Evolutionary conservation across 2,888 invertebrate species (phyloP), one percentile per base, ranked within the genome.

Genomic region (Chymomyza caudatula): DNA sequence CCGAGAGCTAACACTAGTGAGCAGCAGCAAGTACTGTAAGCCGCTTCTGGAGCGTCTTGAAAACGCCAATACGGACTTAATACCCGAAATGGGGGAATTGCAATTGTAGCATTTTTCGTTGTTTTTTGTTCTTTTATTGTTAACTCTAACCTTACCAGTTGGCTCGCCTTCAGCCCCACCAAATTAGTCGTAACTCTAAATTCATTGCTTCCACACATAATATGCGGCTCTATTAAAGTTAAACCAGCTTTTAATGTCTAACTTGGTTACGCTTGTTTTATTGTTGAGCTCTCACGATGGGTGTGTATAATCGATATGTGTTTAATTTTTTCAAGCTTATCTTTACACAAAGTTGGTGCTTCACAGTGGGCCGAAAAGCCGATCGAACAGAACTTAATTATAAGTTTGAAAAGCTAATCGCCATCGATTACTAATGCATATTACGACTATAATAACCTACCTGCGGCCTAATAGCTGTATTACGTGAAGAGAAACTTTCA

Each of bases 301-400:
- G 73, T 63, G 75, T 77, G 68, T 67, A 75, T 61, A 77, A 75
- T 71, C 71, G 67, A 69, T 67, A 44, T 65, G 59, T 73, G 49
- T 47, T 53, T 60, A 65, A 64, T 69, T 2, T 47, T 17, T 47
- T 2, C 47, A 13, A 19, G n/a, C 17, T 6, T 17, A 8, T 47
- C 47, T 47, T 47, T 17, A n/a, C 11, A 15, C n/a, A 6, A 15
- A 15, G 47, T n/a, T 5, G 47, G 17, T 1, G 47, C 29, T 11
- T 4, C 29, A 37, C 29, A 37, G 29, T 37, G 29, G 29, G 29
- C 3, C 29, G 2, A 37, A 37, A 37, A 37, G n/a, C 11, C 29
- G 29, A 37, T 37, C 11, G 8, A 11, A 11, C 8, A 37, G 29
- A 37, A 37, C 11, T 37, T 37, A 37, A 37, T 37, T 2, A 37